These are phyloP conservation scores for Orchesellides sinensis DNA, from an alignment of 2,888 invertebrate genomes.

Conservation along the genomic window DNA sequence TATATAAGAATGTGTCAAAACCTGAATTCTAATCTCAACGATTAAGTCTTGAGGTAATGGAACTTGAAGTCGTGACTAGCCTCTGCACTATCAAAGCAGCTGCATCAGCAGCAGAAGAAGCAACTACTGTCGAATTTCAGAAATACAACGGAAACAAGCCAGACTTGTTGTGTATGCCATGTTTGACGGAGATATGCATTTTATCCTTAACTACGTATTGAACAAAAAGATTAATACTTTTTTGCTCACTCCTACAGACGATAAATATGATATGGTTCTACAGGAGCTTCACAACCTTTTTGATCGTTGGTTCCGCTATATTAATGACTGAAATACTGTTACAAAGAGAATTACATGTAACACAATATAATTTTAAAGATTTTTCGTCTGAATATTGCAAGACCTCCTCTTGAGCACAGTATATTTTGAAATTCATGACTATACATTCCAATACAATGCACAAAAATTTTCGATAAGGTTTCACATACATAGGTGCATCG, in stretches of 20 bases:
- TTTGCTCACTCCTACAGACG: neutral
- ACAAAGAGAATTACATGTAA: slow-evolving; percentile 8
- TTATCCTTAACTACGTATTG: neutral
- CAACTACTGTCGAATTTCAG: slow-evolving; percentile 15
- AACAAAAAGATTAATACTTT: neutral
- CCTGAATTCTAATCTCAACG: slow-evolving; percentile 64
- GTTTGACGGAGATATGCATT: neutral
- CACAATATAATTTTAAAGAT: slow-evolving; percentile 27
- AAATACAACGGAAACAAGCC: neutral
- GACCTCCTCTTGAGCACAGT: too few relatives aligned
- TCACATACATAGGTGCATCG: too few relatives aligned
- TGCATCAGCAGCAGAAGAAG: slow-evolving; percentile 25
- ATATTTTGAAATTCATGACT: too few relatives aligned
- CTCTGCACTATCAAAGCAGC: slow-evolving; percentile 18
- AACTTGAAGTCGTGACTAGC: slow-evolving; percentile 64
- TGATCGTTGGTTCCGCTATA: slow-evolving; percentile 42
- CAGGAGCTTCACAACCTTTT: slow-evolving; percentile 15
- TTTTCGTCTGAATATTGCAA: too few relatives aligned
- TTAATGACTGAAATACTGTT: slow-evolving; percentile 46
- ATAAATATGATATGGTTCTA: slow-evolving; percentile 15
- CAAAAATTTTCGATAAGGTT: too few relatives aligned
- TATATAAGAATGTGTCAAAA: slow-evolving; percentile 64
- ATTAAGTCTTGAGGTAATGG: slow-evolving; percentile 63
- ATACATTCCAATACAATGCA: too few relatives aligned
- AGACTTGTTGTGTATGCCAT: slow-evolving; percentile 2